Base-by-base conservation (phyloP, 2,888 invertebrate genomes). In the Sarcophaga rosellei region DNA sequence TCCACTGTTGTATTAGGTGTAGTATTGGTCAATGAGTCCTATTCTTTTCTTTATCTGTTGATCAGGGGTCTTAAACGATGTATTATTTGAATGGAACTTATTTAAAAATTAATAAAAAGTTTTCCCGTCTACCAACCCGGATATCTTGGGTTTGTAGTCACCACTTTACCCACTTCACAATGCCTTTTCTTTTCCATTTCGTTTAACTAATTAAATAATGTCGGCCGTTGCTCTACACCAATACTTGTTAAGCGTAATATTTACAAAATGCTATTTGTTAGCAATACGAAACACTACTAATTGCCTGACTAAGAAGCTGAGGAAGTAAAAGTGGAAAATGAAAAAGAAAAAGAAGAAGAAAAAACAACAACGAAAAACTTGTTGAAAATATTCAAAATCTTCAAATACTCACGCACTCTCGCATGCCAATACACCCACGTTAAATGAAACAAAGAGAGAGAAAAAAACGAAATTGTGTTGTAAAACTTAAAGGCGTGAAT, bases 401-500 rank as follows among this genome's bases (percentile, higher is more conserved):
- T 84, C 63, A 75, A 23, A 75, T 80, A 17, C 47, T n/a, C 63
- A 35, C 35, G 15, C 35, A 53, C 23, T 66, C 53, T 21, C 47
- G 21, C 65, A 61, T 59, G 59, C 8, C n/a, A 53, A 61, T 23
- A 61, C 68, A 62, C 12, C 5, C 45, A 35, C 53, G 17, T 17
- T 53, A 53, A 15, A 53, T 53, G 12, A 53, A 53, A 53, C 12
- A 53, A 47, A 0, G 15, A 53, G n/a, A 53, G 0, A 53, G 0
- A 12, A 12, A 53, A 17, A 53, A 12, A 53, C 12, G 17, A 12
- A 53, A 53, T 53, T 53, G 76, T 65, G 76, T 68, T 63, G 53
- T 53, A 86, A 59, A 70, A 59, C 21, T 68, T 57, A 57, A 81
- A 74, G 83, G 80, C 83, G 83, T 80, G 83, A 83, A 86, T 83